Evolutionary conservation across 1,140 invertebrate species (phyloP).

Genomic region (Lethrus apterus): DNA sequence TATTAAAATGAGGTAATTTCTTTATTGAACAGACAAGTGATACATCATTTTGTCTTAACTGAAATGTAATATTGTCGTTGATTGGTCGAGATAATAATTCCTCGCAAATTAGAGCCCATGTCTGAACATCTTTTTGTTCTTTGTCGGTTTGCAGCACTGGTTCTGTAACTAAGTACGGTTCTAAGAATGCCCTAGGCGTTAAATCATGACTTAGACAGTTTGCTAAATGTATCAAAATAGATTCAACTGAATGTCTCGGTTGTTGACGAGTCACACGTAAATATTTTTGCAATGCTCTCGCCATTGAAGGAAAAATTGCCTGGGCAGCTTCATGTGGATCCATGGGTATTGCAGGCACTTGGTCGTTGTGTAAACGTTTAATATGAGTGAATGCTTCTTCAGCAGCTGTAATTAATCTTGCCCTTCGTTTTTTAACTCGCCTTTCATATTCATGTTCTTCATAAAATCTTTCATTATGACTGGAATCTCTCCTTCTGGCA

Average conservation of each 20-base stretch:
- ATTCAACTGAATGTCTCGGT: conserved; percentile 88
- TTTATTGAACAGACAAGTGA: conserved; percentile 82
- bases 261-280: conserved; percentile 91
- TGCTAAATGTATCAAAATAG: conserved; percentile 78
- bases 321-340: conserved; percentile 93
- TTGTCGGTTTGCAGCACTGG: conserved; percentile 76
- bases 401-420: conserved; percentile 81
- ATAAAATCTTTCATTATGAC: conserved; percentile 95
- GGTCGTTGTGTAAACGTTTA: conserved; percentile 65
- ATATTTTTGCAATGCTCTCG: conserved; percentile 92
- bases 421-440: conserved; percentile 81
- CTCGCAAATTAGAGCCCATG: conserved; percentile 91
- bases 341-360: conserved; percentile 62
- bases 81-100: conserved; percentile 80
- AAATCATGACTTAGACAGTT: conserved; percentile 87
- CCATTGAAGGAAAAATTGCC: conserved; percentile 94
- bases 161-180: conserved; percentile 73
- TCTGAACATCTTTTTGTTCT: conserved; percentile 67
- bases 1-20: conserved; percentile 83
- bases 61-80: conserved; percentile 75
- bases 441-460: conserved; percentile 96
- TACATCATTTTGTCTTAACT: conserved; percentile 88
- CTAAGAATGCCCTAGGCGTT: conserved; percentile 87
- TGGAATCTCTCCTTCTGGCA: conserved; percentile 66
- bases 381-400: conserved; percentile 98